Conservation (phyloP, 2,888 invertebrate genomes). For the Aphidoletes aphidimyza region DNA sequence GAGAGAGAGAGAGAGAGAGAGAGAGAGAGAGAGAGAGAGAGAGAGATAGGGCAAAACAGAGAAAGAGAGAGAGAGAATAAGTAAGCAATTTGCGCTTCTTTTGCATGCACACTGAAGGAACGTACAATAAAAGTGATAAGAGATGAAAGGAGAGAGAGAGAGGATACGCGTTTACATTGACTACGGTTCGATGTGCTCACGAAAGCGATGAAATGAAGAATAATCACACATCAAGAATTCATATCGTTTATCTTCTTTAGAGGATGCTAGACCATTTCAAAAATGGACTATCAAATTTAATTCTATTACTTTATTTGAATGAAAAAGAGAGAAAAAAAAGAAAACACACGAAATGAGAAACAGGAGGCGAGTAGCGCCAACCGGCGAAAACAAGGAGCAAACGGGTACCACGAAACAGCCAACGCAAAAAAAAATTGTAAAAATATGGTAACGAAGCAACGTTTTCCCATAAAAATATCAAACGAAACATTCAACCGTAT, state of each 20-base stretch:
- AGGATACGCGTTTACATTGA: too few relatives aligned
- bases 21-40: too few relatives aligned
- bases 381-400: neutral
- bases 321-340: neutral
- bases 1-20: too few relatives aligned
- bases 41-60: too few relatives aligned
- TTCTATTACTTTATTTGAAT: conserved; percentile 36
- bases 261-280: neutral
- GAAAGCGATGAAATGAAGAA: conserved; percentile 23
- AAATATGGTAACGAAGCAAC: conserved; percentile 51
- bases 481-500: conserved; percentile 31
- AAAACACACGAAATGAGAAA: neutral
- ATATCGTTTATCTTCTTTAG: conserved; percentile 46
- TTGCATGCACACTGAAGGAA: neutral
- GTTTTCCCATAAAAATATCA: conserved; percentile 25
- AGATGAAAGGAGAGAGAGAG: too few relatives aligned
- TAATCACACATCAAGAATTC: conserved; percentile 36
- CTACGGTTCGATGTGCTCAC: neutral
- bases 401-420: neutral
- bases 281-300: conserved; percentile 46
- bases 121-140: too few relatives aligned
- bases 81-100: neutral
- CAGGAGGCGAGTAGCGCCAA: neutral
- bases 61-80: too few relatives aligned
- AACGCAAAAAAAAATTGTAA: neutral